Percentiles rank a stretch among this genome's conserved stretches.
These are phyloP conservation scores for Glyptemys insculpta DNA, from an alignment of 2,797 vertebrate species.

Conservation along the genomic window DNA sequence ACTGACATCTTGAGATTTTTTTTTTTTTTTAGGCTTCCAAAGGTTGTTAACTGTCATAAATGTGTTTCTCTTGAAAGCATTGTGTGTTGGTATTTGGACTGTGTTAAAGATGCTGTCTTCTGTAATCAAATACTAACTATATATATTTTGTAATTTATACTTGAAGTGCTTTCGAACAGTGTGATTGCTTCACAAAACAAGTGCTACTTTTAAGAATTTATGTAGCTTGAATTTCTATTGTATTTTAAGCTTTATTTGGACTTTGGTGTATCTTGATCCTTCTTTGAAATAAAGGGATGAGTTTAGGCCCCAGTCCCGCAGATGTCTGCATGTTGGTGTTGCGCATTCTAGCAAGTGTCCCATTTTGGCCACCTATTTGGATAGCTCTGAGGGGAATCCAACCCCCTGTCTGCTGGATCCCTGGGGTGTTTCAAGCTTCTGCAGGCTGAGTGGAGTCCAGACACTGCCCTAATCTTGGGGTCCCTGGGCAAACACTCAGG, in stretches of 20 bases:
- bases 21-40: background rate
- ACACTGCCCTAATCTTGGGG: no score
- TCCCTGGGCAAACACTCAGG: no score
- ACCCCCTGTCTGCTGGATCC: background rate
- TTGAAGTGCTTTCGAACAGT: background rate
- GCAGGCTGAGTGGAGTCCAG: background rate
- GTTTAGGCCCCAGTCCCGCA: fast-evolving
- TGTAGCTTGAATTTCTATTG: background rate
- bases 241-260: background rate
- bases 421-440: background rate
- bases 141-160: fast-evolving
- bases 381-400: background rate
- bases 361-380: background rate
- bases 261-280: background rate
- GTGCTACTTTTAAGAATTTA: background rate
- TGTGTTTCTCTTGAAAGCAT: background rate
- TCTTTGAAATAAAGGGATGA: background rate
- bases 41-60: fast-evolving
- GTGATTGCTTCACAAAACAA: background rate
- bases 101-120: background rate
- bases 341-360: background rate
- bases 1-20: fast-evolving
- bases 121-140: background rate
- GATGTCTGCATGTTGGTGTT: fast-evolving
- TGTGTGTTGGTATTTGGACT: fast-evolving